Evolutionary conservation across 1,140 invertebrate species (phyloP), one percentile per base, ranked within the genome.

Genomic region (Diabrotica undecimpunctata): DNA sequence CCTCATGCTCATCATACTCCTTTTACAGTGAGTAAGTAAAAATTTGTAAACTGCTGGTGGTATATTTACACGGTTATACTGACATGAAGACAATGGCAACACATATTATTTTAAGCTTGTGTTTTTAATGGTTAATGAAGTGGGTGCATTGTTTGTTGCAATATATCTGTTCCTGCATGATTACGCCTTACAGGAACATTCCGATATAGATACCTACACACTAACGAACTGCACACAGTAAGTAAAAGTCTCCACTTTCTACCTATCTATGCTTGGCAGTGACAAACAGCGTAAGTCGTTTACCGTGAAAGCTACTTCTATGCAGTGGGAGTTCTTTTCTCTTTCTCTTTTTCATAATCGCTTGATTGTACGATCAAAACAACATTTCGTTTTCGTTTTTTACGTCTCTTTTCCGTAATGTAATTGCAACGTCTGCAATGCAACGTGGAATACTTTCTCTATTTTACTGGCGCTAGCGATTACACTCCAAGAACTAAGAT

Each of bases 201-300:
- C 25, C 25, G 25, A 25, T 25, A 25, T 4, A 25, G 25, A 25
- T 25, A 25, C 25, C 25, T 25, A 25, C 25, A 25, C 25, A 25
- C 41, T 46, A 46, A 8, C 41, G 8, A 46, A 46, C 5, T n/a
- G 41, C 41, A 64, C 36, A 74, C 74, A 74, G 74, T 75, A 66
- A 72, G 74, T 74, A 75, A 75, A 74, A 75, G 74, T 75, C 13
- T 41, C 71, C 66, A 72, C 73, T 75, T 46, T 46, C 41, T 46
- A 46, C 74, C 73, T 75, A 75, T 72, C 74, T 75, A 74, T 73
- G 70, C 73, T 70, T 63, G 68, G 64, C 13, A 56, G 53, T 37
- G 62, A 35, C 35, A 64, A 63, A 65, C 41, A 65, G 12, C 12
- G 58, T 46, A 46, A 63, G 54, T 46, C 61, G 11, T 58, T 39